Conservation (phyloP, 1,140 invertebrate genomes). For the Dinoponera quadriceps region DNA sequence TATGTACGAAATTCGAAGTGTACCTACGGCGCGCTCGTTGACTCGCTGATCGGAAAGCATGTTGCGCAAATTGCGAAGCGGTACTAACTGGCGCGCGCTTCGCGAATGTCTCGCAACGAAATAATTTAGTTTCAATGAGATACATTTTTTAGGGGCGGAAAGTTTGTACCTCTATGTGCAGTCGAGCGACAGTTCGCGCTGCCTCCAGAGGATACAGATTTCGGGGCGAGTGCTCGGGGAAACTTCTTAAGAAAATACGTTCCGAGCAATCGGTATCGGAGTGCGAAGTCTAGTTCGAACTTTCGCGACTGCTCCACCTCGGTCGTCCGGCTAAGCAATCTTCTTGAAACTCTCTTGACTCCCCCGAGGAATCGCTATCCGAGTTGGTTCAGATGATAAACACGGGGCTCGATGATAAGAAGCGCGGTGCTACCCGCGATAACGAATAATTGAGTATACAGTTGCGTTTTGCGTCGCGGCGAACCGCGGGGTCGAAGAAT, state of each 20-base stretch:
- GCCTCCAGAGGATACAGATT: conserved; percentile 69
- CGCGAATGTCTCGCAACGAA: not conserved
- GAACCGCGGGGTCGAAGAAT: not conserved
- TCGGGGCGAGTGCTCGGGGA: conserved; percentile 63
- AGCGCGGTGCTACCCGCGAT: conserved; percentile 35
- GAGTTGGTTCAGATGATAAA: conserved; percentile 57
- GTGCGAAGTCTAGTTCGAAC: conserved; percentile 75
- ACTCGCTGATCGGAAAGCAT: too few species aligned
- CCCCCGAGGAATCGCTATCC: conserved; percentile 63
- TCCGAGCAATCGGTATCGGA: conserved; percentile 74
- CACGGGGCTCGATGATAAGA: conserved; percentile 54
- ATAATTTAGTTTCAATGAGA: conserved; percentile 59
- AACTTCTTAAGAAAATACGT: conserved; percentile 76
- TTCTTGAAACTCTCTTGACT: conserved; percentile 72
- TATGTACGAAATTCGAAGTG: too few species aligned
- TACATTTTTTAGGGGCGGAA: conserved; percentile 51
- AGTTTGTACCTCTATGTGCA: conserved; percentile 57
- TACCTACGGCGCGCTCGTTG: too few species aligned
- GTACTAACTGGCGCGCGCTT: not conserved
- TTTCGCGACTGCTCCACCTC: conserved; percentile 69
- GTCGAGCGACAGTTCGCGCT: conserved; percentile 56
- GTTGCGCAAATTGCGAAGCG: not conserved
- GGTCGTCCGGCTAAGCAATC: conserved; percentile 72
- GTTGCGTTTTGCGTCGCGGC: conserved; percentile 19
- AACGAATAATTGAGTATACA: conserved; percentile 63